Conservation (phyloP, 2,113 vertebrate species). For the Heteronetta atricapilla region DNA sequence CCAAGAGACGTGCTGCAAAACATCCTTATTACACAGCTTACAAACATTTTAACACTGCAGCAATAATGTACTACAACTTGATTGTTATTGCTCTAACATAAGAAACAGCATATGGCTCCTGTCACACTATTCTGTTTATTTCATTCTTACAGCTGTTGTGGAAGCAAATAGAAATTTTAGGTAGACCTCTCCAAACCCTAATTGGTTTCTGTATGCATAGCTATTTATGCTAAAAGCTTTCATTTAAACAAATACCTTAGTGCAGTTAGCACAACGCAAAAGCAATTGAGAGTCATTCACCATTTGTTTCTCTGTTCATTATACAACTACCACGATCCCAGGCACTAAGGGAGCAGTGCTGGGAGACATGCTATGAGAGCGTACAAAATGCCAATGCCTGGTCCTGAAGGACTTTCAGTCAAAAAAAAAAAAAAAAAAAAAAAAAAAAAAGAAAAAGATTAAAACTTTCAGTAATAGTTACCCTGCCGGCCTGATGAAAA, state of each 20-base stretch:
- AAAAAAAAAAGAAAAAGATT: neutral
- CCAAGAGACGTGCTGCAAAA: neutral
- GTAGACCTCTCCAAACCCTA: constrained; percentile 30
- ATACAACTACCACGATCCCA: neutral
- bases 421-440: neutral
- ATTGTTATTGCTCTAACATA: constrained; percentile 3
- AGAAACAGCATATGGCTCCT: constrained; percentile 37
- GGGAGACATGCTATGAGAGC: neutral
- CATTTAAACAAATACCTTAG: constrained; percentile 40
- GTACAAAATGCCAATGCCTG: neutral
- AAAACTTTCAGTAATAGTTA: neutral
- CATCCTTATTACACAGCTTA: neutral
- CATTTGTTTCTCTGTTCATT: constrained; percentile 25
- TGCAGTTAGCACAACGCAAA: neutral
- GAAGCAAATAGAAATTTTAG: constrained; percentile 35
- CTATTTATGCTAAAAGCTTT: constrained; percentile 42
- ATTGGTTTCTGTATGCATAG: constrained; percentile 21
- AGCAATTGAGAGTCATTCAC: neutral
- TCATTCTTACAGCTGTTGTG: neutral
- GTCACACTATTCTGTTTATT: constrained; percentile 16
- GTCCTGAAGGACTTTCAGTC: constrained; percentile 5
- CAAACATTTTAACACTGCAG: neutral
- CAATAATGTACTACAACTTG: neutral
- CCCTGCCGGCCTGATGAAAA: neutral
- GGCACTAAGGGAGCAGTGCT: neutral